A percentile compares a stretch with the other conserved stretches of the same genome.
phyloP scores from a whole-genome alignment of 2,113 vertebrate genomes.

The Calonectris borealis region DNA sequence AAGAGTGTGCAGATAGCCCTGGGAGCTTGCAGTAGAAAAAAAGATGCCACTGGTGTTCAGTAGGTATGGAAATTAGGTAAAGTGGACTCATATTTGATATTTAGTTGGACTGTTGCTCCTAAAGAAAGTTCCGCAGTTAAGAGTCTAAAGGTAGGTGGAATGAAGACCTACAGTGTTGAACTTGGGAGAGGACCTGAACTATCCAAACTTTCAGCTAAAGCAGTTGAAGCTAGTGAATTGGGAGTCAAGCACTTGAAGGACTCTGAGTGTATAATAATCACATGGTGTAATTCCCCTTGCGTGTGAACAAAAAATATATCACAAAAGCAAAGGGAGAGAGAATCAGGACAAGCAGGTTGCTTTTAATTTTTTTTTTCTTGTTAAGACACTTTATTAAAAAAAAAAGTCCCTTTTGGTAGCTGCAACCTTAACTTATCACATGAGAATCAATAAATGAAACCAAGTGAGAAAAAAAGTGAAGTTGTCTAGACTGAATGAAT shows the following conservation, averaged over 20 bases:
- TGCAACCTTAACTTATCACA: constrained; percentile 2
- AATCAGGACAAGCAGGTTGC: not conserved
- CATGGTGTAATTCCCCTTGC: not conserved
- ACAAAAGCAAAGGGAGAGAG: not conserved
- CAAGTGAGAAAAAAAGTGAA: constrained; percentile 49
- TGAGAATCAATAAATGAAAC: constrained; percentile 28
- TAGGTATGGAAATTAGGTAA: not conserved
- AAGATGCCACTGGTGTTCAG: not conserved
- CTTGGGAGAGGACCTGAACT: not conserved
- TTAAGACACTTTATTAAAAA: not conserved
- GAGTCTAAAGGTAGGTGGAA: not conserved
- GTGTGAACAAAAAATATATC: not conserved
- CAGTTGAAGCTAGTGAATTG: not conserved
- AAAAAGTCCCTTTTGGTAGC: constrained; percentile 1
- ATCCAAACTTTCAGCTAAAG: not conserved
- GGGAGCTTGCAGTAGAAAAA: not conserved
- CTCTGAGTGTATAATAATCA: not conserved
- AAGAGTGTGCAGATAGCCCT: not conserved
- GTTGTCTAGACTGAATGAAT: constrained; percentile 9
- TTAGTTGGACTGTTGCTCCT: not conserved
- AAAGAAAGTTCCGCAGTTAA: not conserved
- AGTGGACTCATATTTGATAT: fast-evolving
- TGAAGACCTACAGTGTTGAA: not conserved
- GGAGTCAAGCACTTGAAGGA: not conserved
- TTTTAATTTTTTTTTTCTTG: not conserved